Base-by-base conservation (phyloP, 2,113 vertebrate species). In the Calidris pygmaea region DNA sequence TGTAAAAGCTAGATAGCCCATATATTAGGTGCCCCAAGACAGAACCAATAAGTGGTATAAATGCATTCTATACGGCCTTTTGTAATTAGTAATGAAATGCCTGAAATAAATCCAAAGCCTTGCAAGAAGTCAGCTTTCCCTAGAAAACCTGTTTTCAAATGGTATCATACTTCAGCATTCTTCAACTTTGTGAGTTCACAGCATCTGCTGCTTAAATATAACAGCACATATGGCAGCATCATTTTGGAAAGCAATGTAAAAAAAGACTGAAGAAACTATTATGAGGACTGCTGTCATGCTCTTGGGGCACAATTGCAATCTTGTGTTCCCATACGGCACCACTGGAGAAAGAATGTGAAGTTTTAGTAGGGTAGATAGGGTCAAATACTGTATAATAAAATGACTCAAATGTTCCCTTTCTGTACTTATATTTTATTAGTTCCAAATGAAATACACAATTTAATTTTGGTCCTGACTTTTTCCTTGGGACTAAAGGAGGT, bases 151-250 rank as follows among this genome's bases (percentile, higher is more conserved):
- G 93, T 96, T 97, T 97, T 95, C 96, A 95, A 96, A 86, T 89
- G 93, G 96, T 81, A 96, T 89, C 90, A 56, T 90, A 93, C 95
- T 96, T 94, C 96, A 96, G 95, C 92, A 80, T 97, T 97, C 95
- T 95, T 97, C 96, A 94, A 85, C 92, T 95, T 90, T 85, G 93
- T 95, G 94, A 96, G 95, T 96, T 96, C 94, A 93, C 97, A 82
- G 90, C 97, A 97, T 97, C 97, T 98, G 97, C 95, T 97, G 56
- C 94, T 97, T 98, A 97, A 97, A 98, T 97, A 96, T 97, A 97
- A 97, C 96, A 90, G 96, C 95, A 95, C 95, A 93, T 94, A 96
- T 96, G 96, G 96, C 90, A 83, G 87, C 95, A 93, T 97, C 97
- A 77, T 96, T 97, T 96, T 95, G 93, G 90, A 94, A 96, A 97